phyloP scores from a whole-genome alignment of 2,113 vertebrate species.

The Psilopogon haemacephalus region DNA sequence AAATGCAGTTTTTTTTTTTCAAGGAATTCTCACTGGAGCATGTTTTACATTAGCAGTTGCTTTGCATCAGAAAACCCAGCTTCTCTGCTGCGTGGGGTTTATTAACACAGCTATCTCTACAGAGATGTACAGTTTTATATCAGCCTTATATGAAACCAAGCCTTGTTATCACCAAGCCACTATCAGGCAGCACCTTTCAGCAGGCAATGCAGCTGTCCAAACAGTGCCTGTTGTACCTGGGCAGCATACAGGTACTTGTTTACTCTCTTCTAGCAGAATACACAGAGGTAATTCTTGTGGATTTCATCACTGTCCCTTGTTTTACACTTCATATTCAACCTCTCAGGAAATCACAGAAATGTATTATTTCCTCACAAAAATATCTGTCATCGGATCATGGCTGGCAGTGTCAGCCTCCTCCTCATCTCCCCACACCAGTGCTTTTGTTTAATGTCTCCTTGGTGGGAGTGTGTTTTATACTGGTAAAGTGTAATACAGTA shows the following conservation, averaged over 20 bases:
- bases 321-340: slow-evolving; percentile 34
- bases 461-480: neutral
- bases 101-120: neutral
- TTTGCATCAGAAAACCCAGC: slow-evolving; percentile 15
- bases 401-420: slow-evolving; percentile 4
- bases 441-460: slow-evolving; percentile 19
- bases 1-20: slow-evolving; percentile 47
- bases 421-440: neutral
- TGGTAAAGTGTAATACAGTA: neutral
- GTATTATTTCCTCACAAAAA: slow-evolving; percentile 60
- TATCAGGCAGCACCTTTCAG: slow-evolving; percentile 65
- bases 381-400: slow-evolving; percentile 24
- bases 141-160: neutral
- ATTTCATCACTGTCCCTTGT: slow-evolving; percentile 66
- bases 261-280: slow-evolving; percentile 63
- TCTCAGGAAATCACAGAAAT: slow-evolving; percentile 50
- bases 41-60: slow-evolving; percentile 6
- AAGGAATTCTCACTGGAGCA: slow-evolving; percentile 44
- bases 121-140: neutral
- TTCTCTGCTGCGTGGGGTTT: neutral
- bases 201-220: slow-evolving; percentile 81
- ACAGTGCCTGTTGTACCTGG: slow-evolving; percentile 75
- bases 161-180: neutral
- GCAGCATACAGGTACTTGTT: slow-evolving; percentile 62
- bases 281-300: slow-evolving; percentile 63